Evolutionary conservation across 2,797 vertebrate genomes (phyloP).

Genomic region (Sebastes jordani): DNA sequence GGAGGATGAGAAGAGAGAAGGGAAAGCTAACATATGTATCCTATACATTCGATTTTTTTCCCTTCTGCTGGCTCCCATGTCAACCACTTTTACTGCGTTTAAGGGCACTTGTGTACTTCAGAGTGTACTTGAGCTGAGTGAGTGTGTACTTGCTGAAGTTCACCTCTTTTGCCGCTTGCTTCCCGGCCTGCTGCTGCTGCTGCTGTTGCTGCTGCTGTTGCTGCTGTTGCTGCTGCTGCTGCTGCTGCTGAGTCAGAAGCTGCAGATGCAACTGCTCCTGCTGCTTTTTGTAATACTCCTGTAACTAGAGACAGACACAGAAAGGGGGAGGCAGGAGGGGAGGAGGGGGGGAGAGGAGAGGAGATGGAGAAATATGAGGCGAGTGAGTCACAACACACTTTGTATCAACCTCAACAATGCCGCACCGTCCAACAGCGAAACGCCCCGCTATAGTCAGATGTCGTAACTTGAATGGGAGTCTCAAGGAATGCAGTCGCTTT

Average conservation of each 20-base stretch:
- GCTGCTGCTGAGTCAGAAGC: conserved; percentile 93
- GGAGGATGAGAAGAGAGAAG: neutral
- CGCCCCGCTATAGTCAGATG: conserved; percentile 4
- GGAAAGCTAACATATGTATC: neutral
- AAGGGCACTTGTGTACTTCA: conserved; percentile 57
- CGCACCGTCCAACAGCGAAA: conserved; percentile 10
- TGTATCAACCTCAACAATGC: conserved; percentile 40
- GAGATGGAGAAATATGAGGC: conserved; percentile 36
- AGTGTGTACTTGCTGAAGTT: conserved; percentile 54
- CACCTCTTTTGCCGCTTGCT: conserved; percentile 95
- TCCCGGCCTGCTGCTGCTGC: conserved; percentile 79
- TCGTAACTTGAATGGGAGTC: conserved; percentile 18
- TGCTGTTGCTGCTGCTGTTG: conserved; percentile 53
- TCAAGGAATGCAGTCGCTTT: conserved; percentile 25
- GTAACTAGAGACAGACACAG: conserved; percentile 83
- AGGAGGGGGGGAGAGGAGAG: neutral
- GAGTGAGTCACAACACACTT: conserved; percentile 46
- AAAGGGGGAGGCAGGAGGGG: neutral
- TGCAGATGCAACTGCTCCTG: conserved; percentile 98
- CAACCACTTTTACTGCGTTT: conserved; percentile 53
- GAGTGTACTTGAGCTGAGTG: conserved; percentile 59
- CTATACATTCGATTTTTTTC: conserved; percentile 41
- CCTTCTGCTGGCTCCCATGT: conserved; percentile 42
- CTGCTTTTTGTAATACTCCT: conserved; percentile 99
- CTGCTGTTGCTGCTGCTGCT: conserved; percentile 76